A percentile compares a stretch with the other conserved stretches of the same genome.
phyloP scores from a whole-genome alignment of 2,797 vertebrate genomes.

The Pangasius mekongensis region DNA sequence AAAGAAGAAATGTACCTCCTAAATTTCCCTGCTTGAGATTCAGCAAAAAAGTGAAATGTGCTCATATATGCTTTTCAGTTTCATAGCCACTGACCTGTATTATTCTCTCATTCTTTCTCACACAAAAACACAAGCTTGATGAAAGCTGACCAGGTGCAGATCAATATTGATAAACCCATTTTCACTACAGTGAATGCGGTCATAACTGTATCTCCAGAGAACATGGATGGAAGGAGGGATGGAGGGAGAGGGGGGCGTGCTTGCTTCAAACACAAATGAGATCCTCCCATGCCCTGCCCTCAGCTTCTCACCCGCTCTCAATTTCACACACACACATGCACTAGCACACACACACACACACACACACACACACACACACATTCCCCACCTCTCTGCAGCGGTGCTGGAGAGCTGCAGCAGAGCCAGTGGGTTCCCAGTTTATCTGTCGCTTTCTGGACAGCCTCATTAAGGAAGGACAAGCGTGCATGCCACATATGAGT shows the following conservation, averaged over 20 bases:
- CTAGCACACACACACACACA: conserved; percentile 42
- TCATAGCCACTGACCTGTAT: background rate
- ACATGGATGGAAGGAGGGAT: conserved; percentile 38
- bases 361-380: conserved; percentile 37
- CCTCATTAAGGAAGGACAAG: conserved; percentile 48
- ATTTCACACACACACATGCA: conserved; percentile 57
- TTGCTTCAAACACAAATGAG: conserved; percentile 77
- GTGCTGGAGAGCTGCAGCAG: conserved; percentile 57
- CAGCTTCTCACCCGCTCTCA: conserved; percentile 26
- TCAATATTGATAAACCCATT: conserved; percentile 64
- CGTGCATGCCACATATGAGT: conserved; percentile 34
- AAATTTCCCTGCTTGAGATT: background rate
- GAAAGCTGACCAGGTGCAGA: conserved; percentile 45
- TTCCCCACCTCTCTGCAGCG: conserved; percentile 59
- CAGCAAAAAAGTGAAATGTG: background rate
- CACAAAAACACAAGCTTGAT: conserved; percentile 1
- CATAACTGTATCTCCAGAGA: conserved; percentile 22
- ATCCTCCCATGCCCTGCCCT: conserved; percentile 46
- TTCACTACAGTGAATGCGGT: conserved; percentile 32
- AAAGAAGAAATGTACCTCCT: background rate
- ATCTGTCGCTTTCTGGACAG: conserved; percentile 27
- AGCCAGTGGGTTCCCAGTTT: conserved; percentile 63
- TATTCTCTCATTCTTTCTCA: background rate
- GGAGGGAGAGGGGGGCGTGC: conserved; percentile 55
- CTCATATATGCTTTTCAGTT: background rate